Evolutionary conservation across 2,888 invertebrate genomes (phyloP).

Genomic region (Drosophila multiciliata): DNA sequence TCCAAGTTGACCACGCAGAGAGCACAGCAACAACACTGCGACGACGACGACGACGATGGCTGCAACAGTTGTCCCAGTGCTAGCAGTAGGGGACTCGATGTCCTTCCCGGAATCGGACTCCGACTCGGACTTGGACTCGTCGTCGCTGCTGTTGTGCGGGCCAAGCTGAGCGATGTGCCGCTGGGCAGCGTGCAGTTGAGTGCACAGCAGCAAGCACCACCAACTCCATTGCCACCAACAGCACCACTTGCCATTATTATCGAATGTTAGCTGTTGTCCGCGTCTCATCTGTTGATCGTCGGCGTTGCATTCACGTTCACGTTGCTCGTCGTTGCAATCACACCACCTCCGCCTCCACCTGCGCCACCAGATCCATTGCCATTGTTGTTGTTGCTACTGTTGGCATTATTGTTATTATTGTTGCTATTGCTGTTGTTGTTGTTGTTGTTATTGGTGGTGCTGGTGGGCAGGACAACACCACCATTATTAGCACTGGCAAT

Average conservation of each 20-base stretch:
- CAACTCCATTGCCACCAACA: background rate
- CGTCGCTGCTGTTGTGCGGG: constrained; percentile 9
- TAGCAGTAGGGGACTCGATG: constrained; percentile 47
- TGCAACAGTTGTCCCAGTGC: constrained; percentile 25
- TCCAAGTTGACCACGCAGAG: constrained; percentile 63
- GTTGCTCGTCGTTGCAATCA: constrained; percentile 59
- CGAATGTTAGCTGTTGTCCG: constrained; percentile 84
- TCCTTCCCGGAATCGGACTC: constrained; percentile 1
- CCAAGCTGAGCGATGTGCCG: constrained; percentile 53
- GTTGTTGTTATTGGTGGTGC: constrained; percentile 54
- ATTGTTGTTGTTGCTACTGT: constrained; percentile 23
- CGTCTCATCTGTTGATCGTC: constrained; percentile 85
- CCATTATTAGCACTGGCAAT: constrained; percentile 72
- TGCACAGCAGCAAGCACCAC: constrained; percentile 37
- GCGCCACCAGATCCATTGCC: constrained; percentile 31
- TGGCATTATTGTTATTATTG: constrained; percentile 44
- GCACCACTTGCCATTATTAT: constrained; percentile 51
- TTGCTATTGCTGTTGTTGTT: constrained; percentile 32
- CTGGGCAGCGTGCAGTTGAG: constrained; percentile 50
- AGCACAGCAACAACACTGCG: constrained; percentile 64
- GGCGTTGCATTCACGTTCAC: constrained; percentile 64
- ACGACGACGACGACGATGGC: constrained; percentile 4
- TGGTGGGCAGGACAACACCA: constrained; percentile 61
- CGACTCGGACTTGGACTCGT: constrained; percentile 10
- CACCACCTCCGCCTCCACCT: constrained; percentile 16